Evolutionary conservation across 23 tunicate species (phyloP).

Genomic region (Halocynthia aurantium): DNA sequence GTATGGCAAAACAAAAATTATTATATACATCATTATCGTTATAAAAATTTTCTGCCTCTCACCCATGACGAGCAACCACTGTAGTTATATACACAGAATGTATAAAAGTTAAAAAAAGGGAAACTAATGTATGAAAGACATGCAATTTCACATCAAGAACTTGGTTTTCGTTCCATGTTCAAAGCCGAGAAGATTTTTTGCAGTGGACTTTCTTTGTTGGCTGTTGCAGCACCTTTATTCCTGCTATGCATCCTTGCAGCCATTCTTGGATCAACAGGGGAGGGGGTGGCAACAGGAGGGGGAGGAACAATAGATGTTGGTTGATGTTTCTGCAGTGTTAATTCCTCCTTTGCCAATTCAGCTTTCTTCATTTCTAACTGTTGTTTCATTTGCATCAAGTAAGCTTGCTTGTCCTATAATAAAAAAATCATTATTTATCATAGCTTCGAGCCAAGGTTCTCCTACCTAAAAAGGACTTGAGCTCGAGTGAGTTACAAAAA

Average conservation of each 20-base stretch:
- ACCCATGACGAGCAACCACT: too few relatives aligned
- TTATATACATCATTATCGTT: too few relatives aligned
- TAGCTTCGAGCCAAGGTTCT: background rate
- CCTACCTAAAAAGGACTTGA: background rate
- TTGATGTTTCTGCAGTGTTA: constrained; percentile 46
- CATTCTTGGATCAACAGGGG: constrained; percentile 30
- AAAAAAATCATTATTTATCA: background rate
- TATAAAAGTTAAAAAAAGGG: too few relatives aligned
- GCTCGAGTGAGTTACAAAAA: too few relatives aligned
- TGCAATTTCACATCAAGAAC: constrained; percentile 5
- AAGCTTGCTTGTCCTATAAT: constrained; percentile 36
- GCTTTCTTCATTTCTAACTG: constrained; percentile 85
- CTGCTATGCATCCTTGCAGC: constrained; percentile 30
- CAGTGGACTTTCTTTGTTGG: constrained; percentile 38
- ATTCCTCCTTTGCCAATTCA: constrained; percentile 66
- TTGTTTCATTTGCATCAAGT: constrained; percentile 62
- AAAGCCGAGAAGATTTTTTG: constrained; percentile 74
- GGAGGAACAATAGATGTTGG: constrained; percentile 10
- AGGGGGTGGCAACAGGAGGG: constrained; percentile 8
- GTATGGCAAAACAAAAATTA: too few relatives aligned
- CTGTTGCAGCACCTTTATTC: background rate
- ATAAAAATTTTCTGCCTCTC: too few relatives aligned
- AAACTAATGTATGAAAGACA: too few relatives aligned
- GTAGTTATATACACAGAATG: too few relatives aligned
- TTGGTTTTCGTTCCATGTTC: constrained; percentile 33